Conservation (phyloP, 2,113 vertebrate species). For the Cryptotis parvus region DNA sequence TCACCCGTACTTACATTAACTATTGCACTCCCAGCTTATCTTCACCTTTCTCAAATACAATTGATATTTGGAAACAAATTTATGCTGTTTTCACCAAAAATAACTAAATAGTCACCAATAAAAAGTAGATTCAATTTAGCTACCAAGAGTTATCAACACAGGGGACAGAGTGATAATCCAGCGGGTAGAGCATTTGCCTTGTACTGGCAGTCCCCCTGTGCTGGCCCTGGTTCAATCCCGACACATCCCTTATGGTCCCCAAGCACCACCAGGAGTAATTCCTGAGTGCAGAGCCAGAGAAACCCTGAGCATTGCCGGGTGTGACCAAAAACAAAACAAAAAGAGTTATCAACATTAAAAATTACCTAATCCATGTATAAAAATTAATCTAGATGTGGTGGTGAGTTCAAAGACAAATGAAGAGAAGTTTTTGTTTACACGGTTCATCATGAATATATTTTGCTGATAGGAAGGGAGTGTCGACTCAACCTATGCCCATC, state of each 20-base stretch:
- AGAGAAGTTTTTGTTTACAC: constrained; percentile 70
- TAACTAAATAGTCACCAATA: constrained; percentile 2
- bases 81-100: neutral
- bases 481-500: constrained; percentile 49
- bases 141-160: constrained; percentile 66
- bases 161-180: too few species aligned
- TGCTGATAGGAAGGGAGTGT: constrained; percentile 58
- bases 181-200: too few species aligned
- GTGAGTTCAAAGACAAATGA: constrained; percentile 74
- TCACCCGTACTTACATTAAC: neutral
- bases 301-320: too few species aligned
- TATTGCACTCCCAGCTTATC: neutral
- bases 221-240: too few species aligned
- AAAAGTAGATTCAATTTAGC: neutral
- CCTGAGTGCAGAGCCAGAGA: too few species aligned
- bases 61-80: neutral
- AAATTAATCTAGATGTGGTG: constrained; percentile 71
- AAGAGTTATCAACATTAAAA: constrained; percentile 71
- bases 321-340: too few species aligned
- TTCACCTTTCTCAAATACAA: constrained; percentile 3
- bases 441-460: constrained; percentile 52
- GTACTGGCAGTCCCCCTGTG: too few species aligned
- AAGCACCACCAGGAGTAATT: too few species aligned
- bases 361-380: constrained; percentile 80
- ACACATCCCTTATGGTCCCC: too few species aligned